phyloP scores from a whole-genome alignment of 2,113 vertebrate genomes.

The Thamnophis sirtalis region DNA sequence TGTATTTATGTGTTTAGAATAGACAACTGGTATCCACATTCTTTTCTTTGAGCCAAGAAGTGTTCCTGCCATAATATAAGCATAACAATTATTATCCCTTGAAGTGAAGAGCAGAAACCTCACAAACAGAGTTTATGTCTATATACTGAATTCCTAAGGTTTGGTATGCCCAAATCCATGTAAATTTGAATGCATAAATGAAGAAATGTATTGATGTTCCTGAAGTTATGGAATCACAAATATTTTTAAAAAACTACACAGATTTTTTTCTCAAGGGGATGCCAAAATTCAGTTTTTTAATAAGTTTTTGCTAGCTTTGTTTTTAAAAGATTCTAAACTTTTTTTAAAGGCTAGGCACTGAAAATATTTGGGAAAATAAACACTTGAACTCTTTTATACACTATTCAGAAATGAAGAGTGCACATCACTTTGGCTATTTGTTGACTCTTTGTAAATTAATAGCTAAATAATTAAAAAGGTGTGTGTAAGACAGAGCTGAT shows the following conservation, averaged over 20 bases:
- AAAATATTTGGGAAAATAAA: background rate
- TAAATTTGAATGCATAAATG: background rate
- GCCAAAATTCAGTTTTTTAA: background rate
- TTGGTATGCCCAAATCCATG: background rate
- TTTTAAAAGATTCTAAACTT: background rate
- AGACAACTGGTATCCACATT: background rate
- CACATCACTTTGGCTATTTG: background rate
- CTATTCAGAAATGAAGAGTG: background rate
- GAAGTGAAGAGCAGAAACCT: background rate
- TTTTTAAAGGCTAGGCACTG: background rate
- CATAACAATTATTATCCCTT: background rate
- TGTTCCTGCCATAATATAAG: background rate
- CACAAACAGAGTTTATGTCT: background rate
- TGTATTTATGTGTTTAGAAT: background rate
- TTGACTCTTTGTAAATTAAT: background rate
- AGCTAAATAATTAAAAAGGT: background rate
- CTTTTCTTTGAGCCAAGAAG: background rate
- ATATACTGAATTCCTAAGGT: background rate
- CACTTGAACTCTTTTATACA: background rate
- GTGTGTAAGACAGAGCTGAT: background rate
- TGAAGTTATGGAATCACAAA: background rate
- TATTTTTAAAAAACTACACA: background rate
- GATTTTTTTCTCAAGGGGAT: background rate
- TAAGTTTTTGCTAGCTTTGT: background rate
- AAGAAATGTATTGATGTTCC: background rate